Evolutionary conservation across 2,113 vertebrate genomes (phyloP).

Genomic region (Sminthopsis crassicaudata): DNA sequence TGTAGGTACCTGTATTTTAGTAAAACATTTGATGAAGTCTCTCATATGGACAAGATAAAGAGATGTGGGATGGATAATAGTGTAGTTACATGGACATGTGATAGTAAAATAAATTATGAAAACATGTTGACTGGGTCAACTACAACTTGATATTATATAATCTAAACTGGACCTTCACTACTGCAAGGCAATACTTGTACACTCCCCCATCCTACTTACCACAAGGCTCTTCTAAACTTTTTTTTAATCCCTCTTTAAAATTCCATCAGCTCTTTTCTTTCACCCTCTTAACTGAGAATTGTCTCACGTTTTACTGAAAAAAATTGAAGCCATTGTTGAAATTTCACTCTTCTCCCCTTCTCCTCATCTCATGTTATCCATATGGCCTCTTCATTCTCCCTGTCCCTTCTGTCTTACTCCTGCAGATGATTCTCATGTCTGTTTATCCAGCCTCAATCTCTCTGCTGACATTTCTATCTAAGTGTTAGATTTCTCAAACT

Average conservation of each 20-base stretch:
- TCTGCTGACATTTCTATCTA: background rate
- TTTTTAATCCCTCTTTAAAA: background rate
- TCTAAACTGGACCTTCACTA: background rate
- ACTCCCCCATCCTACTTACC: background rate
- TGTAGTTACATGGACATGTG: background rate
- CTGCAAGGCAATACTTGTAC: background rate
- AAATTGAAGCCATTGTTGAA: background rate
- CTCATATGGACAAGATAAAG: background rate
- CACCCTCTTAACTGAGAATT: background rate
- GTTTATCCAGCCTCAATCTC: background rate
- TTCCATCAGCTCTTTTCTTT: background rate
- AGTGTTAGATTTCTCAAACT: background rate
- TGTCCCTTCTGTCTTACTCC: background rate
- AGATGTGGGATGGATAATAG: background rate
- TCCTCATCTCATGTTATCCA: background rate
- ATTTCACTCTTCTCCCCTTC: background rate
- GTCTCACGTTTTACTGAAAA: background rate
- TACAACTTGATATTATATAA: background rate
- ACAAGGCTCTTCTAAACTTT: background rate
- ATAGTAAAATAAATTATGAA: background rate
- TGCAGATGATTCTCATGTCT: background rate
- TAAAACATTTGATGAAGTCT: background rate
- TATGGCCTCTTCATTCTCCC: background rate
- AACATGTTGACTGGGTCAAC: background rate
- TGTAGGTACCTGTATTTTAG: background rate